A percentile compares a stretch with the other conserved stretches of the same genome.
phyloP scores from a whole-genome alignment of 2,113 vertebrate genomes.

The Polyodon spathula region DNA sequence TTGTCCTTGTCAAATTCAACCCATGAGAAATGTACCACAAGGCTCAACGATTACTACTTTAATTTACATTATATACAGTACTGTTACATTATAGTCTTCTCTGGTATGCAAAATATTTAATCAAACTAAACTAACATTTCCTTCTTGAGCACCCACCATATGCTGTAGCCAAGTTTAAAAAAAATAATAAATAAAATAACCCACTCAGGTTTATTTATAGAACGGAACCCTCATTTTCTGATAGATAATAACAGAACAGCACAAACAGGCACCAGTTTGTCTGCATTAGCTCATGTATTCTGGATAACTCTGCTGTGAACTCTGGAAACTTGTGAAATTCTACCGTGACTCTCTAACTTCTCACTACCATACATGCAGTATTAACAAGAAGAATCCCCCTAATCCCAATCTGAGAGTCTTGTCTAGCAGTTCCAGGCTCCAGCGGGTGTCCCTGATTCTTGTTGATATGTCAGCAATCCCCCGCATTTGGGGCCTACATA shows the following conservation, averaged over 20 bases:
- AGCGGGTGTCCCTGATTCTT: not conserved
- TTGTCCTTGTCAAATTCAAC: too few relatives aligned
- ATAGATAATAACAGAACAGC: constrained; percentile 57
- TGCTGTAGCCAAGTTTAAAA: not conserved
- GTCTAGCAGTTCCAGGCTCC: not conserved
- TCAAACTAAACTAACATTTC: too few relatives aligned
- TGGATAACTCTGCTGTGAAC: constrained; percentile 46
- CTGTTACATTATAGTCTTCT: too few relatives aligned
- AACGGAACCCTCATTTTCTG: constrained; percentile 57
- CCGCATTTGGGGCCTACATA: not conserved
- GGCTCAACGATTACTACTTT: too few relatives aligned
- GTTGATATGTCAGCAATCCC: not conserved
- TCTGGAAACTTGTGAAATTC: constrained; percentile 35
- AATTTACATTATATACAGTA: not conserved
- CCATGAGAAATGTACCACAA: too few relatives aligned
- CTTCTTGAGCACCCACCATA: too few relatives aligned
- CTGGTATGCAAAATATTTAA: too few relatives aligned
- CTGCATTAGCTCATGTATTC: constrained; percentile 55
- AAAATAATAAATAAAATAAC: not conserved
- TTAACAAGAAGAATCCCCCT: constrained; percentile 27
- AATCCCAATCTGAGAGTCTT: not conserved
- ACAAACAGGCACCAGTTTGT: constrained; percentile 61
- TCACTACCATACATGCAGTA: constrained; percentile 10
- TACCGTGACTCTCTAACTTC: constrained; percentile 27
- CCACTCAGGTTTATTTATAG: constrained; percentile 39